Evolutionary conservation across 2,797 vertebrate genomes (phyloP).

Genomic region (Leptodactylus fallax): DNA sequence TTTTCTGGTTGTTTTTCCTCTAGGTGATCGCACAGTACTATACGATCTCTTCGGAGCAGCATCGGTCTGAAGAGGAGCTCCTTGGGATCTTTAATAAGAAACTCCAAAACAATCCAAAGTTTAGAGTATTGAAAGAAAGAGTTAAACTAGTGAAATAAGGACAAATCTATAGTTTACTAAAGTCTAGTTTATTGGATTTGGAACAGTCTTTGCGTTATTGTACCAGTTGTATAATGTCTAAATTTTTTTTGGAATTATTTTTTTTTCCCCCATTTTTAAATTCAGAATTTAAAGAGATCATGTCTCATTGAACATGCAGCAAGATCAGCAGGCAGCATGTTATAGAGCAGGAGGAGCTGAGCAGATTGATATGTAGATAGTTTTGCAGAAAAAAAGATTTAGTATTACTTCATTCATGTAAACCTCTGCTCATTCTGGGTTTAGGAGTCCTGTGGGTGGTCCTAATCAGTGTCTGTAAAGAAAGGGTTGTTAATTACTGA

Average conservation of each 20-base stretch:
- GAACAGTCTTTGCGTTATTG: not conserved
- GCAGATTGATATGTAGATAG: too few species aligned
- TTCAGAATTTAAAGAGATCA: too few species aligned
- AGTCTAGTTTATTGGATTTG: not conserved
- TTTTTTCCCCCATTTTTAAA: too few species aligned
- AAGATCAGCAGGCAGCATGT: too few species aligned
- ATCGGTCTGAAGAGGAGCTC: constrained; percentile 84
- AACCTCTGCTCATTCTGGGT: too few species aligned
- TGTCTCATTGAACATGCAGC: too few species aligned
- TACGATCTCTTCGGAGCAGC: constrained; percentile 74
- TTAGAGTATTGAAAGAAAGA: constrained; percentile 88
- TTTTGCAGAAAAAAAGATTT: too few species aligned
- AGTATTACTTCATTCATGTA: too few species aligned
- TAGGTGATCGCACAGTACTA: constrained; percentile 92
- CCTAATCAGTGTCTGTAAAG: too few species aligned
- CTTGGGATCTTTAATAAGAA: constrained; percentile 89
- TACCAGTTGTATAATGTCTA: not conserved
- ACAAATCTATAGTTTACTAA: not conserved
- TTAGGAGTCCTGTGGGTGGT: too few species aligned
- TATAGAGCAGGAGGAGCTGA: too few species aligned
- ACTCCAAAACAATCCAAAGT: constrained; percentile 87
- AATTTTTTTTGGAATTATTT: not conserved
- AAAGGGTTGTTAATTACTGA: too few species aligned
- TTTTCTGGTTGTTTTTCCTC: constrained; percentile 19
- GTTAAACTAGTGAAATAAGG: constrained; percentile 86